phyloP scores from a whole-genome alignment of 2,113 vertebrate species.

The Fulmarus glacialis region DNA sequence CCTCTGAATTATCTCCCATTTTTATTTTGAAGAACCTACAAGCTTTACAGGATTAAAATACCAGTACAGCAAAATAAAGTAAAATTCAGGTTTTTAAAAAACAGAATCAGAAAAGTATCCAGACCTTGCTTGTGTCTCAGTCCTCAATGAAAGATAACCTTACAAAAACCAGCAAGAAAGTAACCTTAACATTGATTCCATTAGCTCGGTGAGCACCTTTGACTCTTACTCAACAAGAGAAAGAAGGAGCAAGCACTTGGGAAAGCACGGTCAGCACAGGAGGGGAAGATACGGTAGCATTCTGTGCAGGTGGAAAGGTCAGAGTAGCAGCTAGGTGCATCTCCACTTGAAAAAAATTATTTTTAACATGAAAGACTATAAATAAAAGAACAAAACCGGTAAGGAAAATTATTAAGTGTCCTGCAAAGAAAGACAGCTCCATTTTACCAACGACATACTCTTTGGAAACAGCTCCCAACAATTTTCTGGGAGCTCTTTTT shows the following conservation, averaged over 20 bases:
- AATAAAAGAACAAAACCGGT: neutral
- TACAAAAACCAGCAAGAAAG: neutral
- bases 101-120: neutral
- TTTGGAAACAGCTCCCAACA: neutral
- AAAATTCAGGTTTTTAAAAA: neutral
- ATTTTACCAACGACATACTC: accelerated
- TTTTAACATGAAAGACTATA: neutral
- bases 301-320: neutral
- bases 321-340: neutral
- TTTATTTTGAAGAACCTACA: neutral
- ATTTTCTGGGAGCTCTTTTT: neutral
- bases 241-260: neutral
- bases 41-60: neutral
- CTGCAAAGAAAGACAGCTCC: neutral
- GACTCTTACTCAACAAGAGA: neutral
- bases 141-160: neutral
- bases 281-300: neutral
- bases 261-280: neutral
- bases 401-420: neutral
- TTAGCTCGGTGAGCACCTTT: neutral
- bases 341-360: neutral
- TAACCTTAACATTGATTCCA: neutral
- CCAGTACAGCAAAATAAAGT: neutral
- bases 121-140: neutral
- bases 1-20: neutral